These are phyloP conservation scores for Lasiurus cinereus DNA, from an alignment of 2,113 vertebrate genomes.

Conservation along the genomic window DNA sequence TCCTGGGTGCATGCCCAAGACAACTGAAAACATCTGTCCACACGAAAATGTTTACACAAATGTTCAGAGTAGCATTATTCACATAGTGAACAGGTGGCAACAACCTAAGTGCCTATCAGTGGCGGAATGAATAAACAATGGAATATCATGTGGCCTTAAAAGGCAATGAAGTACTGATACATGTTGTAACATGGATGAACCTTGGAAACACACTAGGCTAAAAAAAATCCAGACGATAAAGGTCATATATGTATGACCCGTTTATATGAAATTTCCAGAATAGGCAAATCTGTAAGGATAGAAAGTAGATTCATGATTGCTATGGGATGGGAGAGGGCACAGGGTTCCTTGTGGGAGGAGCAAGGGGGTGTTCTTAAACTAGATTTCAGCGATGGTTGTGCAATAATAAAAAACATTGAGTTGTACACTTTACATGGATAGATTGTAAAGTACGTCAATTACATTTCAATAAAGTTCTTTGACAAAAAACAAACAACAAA, in stretches of 20 bases:
- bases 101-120: neutral
- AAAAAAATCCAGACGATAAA: neutral
- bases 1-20: neutral
- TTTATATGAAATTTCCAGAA: neutral
- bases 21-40: neutral
- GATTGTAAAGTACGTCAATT: neutral
- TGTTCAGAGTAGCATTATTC: neutral
- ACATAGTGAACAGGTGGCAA: neutral
- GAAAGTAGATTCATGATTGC: neutral
- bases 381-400: neutral
- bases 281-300: neutral
- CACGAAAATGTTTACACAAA: neutral
- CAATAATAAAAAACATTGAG: conserved; percentile 18
- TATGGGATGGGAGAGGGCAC: neutral
- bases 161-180: neutral
- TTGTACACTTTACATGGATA: neutral
- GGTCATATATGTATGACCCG: neutral
- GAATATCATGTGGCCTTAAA: neutral
- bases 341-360: neutral
- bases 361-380: neutral
- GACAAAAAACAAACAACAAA: neutral
- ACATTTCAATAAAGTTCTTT: neutral
- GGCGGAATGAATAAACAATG: neutral
- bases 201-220: neutral
- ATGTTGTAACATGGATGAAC: neutral